Conservation (phyloP, 2,797 vertebrate genomes). For the Ambastaia sidthimunki region DNA sequence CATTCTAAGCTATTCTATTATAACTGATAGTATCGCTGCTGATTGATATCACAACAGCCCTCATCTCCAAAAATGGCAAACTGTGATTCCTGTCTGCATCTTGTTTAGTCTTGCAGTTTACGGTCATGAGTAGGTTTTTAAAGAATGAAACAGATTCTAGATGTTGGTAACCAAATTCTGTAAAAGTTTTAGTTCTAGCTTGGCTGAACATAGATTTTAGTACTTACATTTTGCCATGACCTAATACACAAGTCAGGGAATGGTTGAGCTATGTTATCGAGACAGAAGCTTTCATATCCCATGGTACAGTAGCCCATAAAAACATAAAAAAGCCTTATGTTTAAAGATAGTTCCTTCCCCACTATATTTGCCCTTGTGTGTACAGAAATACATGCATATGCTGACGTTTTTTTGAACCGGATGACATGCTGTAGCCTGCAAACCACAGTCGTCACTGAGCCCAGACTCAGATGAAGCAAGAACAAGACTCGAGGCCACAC, state of each 20-base stretch:
- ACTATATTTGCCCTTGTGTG: conserved; percentile 36
- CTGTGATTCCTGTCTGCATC: background rate
- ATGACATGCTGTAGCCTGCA: conserved; percentile 72
- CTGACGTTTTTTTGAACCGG: conserved; percentile 57
- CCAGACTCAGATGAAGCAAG: conserved; percentile 61
- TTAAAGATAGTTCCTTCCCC: conserved; percentile 66
- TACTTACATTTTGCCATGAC: background rate
- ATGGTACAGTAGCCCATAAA: background rate
- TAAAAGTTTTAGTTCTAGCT: background rate
- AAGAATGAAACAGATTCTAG: conserved; percentile 26
- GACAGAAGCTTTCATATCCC: background rate
- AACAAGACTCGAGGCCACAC: conserved; percentile 65
- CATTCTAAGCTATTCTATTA: too few species aligned
- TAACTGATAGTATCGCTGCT: background rate
- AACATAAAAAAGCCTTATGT: background rate
- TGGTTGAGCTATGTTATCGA: background rate
- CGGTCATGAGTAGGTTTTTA: background rate
- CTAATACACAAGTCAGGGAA: background rate
- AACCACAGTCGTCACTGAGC: conserved; percentile 62
- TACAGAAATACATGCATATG: conserved; percentile 37
- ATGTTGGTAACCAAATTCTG: conserved; percentile 10
- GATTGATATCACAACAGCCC: conserved; percentile 2
- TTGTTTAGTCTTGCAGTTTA: conserved; percentile 24
- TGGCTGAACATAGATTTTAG: background rate
- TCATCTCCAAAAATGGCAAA: background rate